Base-by-base conservation (phyloP, 2,113 vertebrate genomes). In the Xenotilapia flavipinnis region DNA sequence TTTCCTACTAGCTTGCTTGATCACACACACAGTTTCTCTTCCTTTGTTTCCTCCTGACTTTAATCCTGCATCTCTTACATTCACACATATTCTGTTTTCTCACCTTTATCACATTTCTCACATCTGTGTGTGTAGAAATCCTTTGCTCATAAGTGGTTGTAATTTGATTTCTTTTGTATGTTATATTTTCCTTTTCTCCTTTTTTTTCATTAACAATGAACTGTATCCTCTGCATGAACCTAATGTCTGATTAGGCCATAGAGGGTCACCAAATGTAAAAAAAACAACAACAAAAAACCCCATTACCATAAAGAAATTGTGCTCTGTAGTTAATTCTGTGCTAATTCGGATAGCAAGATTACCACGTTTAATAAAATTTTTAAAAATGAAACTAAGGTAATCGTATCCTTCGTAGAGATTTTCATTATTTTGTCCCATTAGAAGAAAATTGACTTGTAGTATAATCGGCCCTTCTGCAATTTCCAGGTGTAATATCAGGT, bases 11-110 rank as follows among this genome's bases (percentile, higher is more conserved):
- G 84, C 88, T 85, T 83, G 82, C 82, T 75, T 88, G 88, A 87
- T 90, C 86, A 88, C 85, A 84, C 81, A 75, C 82, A 83, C 79
- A 83, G 70, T 87, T 85, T 82, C 60, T 80, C 33, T 36, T 86
- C 65, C 87, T 91, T 88, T 92, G 88, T 93, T 92, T 89, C 81
- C 62, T 73, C 54, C 62, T 79, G 54, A 84, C 80, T 84, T 51
- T 83, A 65, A 68, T 79, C 42, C 79, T 54, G 68, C 42, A 58
- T 89, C 36, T 89, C 21, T 49, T 15, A 19, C 38, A 51, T 68
- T 68, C 65, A 85, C 31, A 58, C n/a, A 42, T n/a, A 49, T 33
- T 68, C 7, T 42, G 53, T 60, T 31, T 70, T 51, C 51, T 58
- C 28, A 56, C 82, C 58, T 80, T 81, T 19, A 28, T 87, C 54